Percentiles rank a stretch among this genome's conserved stretches.
Conservation (phyloP, 2,113 vertebrate genomes). For the Monarcha castaneiventris region DNA sequence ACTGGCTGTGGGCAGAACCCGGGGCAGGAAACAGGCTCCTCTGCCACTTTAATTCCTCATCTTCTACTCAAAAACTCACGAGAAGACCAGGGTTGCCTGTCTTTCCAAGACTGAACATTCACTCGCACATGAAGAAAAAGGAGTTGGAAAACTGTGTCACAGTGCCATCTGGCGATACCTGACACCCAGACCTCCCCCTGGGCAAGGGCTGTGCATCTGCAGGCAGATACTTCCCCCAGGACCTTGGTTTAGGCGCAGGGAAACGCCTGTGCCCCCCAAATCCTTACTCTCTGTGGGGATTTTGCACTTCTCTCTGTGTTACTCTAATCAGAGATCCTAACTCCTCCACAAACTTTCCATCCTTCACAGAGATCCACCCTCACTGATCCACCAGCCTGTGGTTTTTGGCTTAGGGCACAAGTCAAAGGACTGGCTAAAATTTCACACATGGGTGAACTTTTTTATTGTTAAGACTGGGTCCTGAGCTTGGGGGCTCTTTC, state of each 20-base stretch:
- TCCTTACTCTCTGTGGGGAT: background rate
- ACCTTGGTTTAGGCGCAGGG: background rate
- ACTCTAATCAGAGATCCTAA: background rate
- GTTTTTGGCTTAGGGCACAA: background rate
- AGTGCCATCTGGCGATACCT: conserved; percentile 64
- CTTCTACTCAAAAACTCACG: background rate
- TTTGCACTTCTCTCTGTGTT: background rate
- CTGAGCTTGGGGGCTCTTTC: background rate
- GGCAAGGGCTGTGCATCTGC: background rate
- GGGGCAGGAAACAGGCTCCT: background rate
- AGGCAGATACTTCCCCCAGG: background rate
- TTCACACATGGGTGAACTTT: background rate
- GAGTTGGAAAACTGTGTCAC: conserved; percentile 48
- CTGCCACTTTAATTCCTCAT: background rate
- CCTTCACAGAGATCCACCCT: background rate
- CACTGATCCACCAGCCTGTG: background rate
- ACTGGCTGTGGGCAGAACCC: rapidly evolving
- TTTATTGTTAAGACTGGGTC: background rate
- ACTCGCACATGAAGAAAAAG: background rate
- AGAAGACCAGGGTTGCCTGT: background rate
- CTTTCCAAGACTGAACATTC: conserved; percentile 30
- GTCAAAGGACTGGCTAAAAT: background rate
- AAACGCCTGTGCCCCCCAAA: background rate
- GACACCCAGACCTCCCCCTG: background rate
- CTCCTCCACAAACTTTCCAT: background rate